Evolutionary conservation across 2,797 vertebrate genomes (phyloP).

Genomic region (Trachurus trachurus): DNA sequence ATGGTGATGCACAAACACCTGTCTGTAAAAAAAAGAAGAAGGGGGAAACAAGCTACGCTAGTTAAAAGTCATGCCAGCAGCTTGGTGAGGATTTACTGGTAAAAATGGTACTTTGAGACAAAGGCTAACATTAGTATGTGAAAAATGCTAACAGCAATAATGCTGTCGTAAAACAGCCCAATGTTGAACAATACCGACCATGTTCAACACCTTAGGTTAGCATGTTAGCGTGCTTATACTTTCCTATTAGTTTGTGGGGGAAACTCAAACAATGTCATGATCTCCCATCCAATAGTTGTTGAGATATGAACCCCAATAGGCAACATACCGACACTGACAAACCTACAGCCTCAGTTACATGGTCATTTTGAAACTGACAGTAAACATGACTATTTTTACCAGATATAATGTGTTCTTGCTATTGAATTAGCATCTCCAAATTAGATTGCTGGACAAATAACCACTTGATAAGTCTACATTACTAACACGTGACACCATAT

Average conservation of each 20-base stretch:
- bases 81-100: background rate
- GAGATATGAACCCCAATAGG: background rate
- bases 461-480: background rate
- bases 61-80: background rate
- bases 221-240: background rate
- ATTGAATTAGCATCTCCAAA: background rate
- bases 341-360: no score
- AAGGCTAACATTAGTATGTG: background rate
- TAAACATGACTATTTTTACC: background rate
- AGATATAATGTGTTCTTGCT: background rate
- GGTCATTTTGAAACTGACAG: background rate
- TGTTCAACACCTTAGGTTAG: background rate
- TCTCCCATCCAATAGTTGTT: background rate
- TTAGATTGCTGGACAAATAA: background rate
- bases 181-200: background rate
- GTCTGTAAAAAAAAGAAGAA: slow-evolving; percentile 1
- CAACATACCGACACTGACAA: background rate
- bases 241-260: background rate
- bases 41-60: background rate
- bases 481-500: background rate
- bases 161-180: background rate
- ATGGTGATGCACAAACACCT: slow-evolving; percentile 24
- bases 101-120: background rate
- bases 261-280: background rate
- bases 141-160: background rate